A percentile compares a stretch with the other conserved stretches of the same genome.
These are phyloP conservation scores for Lytechinus variegatus DNA, from an alignment of 35 echinoderm and acorn worm genomes.

Conservation along the genomic window DNA sequence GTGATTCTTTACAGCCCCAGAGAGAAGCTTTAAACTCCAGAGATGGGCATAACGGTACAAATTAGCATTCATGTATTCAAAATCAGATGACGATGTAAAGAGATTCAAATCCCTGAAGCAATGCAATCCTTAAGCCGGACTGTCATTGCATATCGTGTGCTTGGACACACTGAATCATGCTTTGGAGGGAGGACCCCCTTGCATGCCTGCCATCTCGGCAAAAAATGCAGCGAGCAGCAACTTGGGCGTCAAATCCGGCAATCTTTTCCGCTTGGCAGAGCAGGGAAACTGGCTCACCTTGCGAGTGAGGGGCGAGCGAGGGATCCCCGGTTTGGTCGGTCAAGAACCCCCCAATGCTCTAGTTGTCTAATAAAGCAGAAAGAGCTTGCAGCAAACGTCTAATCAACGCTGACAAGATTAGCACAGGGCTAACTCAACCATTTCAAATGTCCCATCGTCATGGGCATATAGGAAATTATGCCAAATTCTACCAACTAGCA, in stretches of 20 bases:
- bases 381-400: slow-evolving; percentile 38
- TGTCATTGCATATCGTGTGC: not conserved
- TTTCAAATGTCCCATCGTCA: not conserved
- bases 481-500: not conserved
- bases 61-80: slow-evolving; percentile 14
- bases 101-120: not conserved
- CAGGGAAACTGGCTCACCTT: slow-evolving; percentile 53
- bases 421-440: slow-evolving; percentile 32
- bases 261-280: slow-evolving; percentile 43
- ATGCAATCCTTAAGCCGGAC: not conserved
- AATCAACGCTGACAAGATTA: slow-evolving; percentile 45
- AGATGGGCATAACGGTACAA: not conserved
- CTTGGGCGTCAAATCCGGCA: slow-evolving; percentile 46
- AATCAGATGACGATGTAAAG: slow-evolving; percentile 17
- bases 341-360: slow-evolving; percentile 38
- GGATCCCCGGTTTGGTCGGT: slow-evolving; percentile 19
- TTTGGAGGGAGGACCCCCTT: not conserved
- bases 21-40: not conserved
- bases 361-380: slow-evolving; percentile 52
- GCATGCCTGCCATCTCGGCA: not conserved
- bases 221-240: slow-evolving; percentile 31
- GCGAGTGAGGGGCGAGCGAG: slow-evolving; percentile 29
- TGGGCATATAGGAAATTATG: not conserved
- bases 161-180: not conserved
- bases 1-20: not conserved